phyloP scores from a whole-genome alignment of 2,888 invertebrate genomes.

The Sclerodermus sp. region DNA sequence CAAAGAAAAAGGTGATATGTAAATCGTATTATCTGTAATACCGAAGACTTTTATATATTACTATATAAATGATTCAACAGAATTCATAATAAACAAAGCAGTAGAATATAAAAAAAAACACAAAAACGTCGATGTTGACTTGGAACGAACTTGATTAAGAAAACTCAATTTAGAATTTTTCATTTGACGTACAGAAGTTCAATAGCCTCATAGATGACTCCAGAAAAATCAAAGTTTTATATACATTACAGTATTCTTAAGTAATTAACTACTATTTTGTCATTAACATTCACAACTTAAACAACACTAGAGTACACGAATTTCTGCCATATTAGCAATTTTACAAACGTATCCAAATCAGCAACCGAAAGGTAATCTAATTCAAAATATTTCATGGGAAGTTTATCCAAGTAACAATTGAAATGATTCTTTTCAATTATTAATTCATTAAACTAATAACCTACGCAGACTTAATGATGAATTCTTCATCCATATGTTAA shows the following conservation, averaged over 20 bases:
- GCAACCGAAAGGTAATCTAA: conserved; percentile 20
- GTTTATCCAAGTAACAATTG: background rate
- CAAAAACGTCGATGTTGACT: conserved; percentile 37
- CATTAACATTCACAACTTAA: conserved; percentile 40
- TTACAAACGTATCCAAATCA: conserved; percentile 44
- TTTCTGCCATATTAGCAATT: conserved; percentile 53
- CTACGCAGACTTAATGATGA: background rate
- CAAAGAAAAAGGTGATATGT: conserved; percentile 12
- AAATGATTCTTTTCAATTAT: conserved; percentile 1
- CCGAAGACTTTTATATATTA: conserved; percentile 40
- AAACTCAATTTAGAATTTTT: conserved; percentile 14
- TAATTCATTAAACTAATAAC: background rate
- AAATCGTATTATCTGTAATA: conserved; percentile 42
- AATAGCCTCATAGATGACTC: conserved; percentile 15
- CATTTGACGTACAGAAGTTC: conserved; percentile 12
- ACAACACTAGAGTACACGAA: conserved; percentile 48
- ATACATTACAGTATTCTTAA: conserved; percentile 31
- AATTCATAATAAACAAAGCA: conserved; percentile 48
- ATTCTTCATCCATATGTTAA: background rate
- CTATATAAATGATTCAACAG: conserved; percentile 35
- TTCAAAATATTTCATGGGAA: background rate
- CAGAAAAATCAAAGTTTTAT: conserved; percentile 23
- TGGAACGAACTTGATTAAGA: conserved; percentile 25
- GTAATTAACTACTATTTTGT: conserved; percentile 29
- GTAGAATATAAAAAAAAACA: conserved; percentile 29